Percentiles rank a stretch among this genome's conserved stretches.
Evolutionary conservation across 1,140 invertebrate species (phyloP).

Genomic region (Heliconius melpomene): DNA sequence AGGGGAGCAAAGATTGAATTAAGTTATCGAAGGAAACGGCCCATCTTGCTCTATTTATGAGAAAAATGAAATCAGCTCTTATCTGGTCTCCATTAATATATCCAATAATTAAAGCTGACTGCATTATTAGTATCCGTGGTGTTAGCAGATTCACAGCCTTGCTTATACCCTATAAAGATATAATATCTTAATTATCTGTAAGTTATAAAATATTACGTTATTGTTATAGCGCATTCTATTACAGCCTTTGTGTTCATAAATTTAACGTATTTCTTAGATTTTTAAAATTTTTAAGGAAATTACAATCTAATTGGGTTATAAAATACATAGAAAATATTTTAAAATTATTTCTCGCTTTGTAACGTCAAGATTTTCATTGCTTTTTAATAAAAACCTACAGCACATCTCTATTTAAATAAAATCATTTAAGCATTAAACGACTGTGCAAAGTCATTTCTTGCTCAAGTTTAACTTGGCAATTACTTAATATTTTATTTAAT

Average conservation of each 20-base stretch:
- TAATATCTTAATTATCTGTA: background rate
- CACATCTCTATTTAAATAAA: too few species aligned
- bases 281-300: too few species aligned
- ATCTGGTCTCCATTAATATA: conserved; percentile 69
- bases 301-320: too few species aligned
- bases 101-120: conserved; percentile 67
- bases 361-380: background rate
- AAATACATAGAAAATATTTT: too few species aligned
- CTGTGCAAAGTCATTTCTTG: too few species aligned
- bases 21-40: conserved; percentile 64
- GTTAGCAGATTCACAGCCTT: background rate
- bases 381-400: too few species aligned
- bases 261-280: too few species aligned
- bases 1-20: conserved; percentile 71
- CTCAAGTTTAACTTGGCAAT: background rate
- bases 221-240: background rate
- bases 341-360: background rate
- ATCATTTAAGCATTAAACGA: too few species aligned
- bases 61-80: conserved; percentile 56
- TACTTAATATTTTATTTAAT: background rate
- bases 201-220: background rate
- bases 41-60: conserved; percentile 63
- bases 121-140: conserved; percentile 19
- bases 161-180: too few species aligned
- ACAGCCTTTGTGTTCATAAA: too few species aligned